Base-by-base conservation (phyloP, 2,797 vertebrate species). In the Malurus splendens region DNA sequence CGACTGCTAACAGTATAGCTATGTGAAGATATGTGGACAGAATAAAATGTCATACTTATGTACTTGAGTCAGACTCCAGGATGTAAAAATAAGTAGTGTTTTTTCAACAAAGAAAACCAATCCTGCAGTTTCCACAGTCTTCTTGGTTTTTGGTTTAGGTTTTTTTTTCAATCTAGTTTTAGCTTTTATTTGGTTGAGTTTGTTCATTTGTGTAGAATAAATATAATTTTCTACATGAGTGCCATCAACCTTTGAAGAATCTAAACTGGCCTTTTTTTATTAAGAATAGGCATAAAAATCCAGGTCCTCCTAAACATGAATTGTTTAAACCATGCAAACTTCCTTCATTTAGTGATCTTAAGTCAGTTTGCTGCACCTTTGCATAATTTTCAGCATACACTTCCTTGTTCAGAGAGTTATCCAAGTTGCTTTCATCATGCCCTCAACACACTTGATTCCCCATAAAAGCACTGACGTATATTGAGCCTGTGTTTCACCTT, bases 171-270 rank as follows among this genome's bases (percentile, higher is more conserved):
- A 2, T 55, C 18, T 65, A 22, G 22, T 59, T 86, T 65, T 87
- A 71, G 42, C 50, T 89, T 77, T 86, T 67, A 39, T 71, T 75
- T 75, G 56, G 62, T 70, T 59, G 60, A 42, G 36, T 81, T 51
- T 86, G 28, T 38, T 84, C 10, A 54, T 84, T 86, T 82, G 16
- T 60, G 48, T 91, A 59, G 52, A 82, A 70, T 61, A 79, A 83
- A 75, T 38, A 41, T 3, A 23, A 41, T 71, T 91, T 90, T 76
- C 75, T 74, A 56, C 1, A 0, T 0, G 4, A 62, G 18, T 60
- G 50, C 44, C 7, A n/a, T 67, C 42, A 66, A 20, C 57, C 57
- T 56, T 59, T 36, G 20, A 42, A 89, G 38, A 64, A 38, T 56
- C 9, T 14, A 42, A 77, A 8, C 4, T 4, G 7, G 54, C 10